These are phyloP conservation scores for Cyrtodaria siliqua DNA, from an alignment of 2,888 invertebrate species.

Conservation along the genomic window DNA sequence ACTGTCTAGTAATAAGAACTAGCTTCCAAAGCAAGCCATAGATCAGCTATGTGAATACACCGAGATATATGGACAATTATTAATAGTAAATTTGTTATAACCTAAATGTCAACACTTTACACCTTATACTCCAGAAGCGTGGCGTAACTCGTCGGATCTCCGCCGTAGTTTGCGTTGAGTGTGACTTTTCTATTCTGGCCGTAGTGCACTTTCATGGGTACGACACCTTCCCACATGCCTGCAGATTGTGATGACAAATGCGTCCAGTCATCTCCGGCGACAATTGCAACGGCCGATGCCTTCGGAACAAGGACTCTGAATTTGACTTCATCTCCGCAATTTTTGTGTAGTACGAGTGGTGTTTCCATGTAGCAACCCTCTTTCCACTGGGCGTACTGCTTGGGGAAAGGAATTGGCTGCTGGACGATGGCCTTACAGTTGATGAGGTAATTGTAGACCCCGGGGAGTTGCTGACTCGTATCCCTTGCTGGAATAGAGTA, in stretches of 20 bases:
- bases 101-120: slow-evolving; percentile 36
- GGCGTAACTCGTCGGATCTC: slow-evolving; percentile 83
- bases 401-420: slow-evolving; percentile 82
- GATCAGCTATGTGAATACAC: neutral
- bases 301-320: slow-evolving; percentile 83
- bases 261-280: slow-evolving; percentile 84
- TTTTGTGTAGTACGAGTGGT: slow-evolving; percentile 78
- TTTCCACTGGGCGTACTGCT: slow-evolving; percentile 86
- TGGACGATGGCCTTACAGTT: slow-evolving; percentile 78
- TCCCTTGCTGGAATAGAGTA: slow-evolving; percentile 83
- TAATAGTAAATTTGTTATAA: slow-evolving; percentile 1
- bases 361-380: slow-evolving; percentile 85
- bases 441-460: slow-evolving; percentile 86
- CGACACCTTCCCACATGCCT: slow-evolving; percentile 82
- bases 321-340: slow-evolving; percentile 70
- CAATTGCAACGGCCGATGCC: slow-evolving; percentile 84
- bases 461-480: slow-evolving; percentile 84
- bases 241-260: slow-evolving; percentile 78
- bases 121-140: slow-evolving; percentile 84
- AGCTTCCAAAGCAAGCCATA: neutral
- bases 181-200: slow-evolving; percentile 80
- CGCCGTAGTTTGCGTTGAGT: slow-evolving; percentile 85
- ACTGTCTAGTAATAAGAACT: neutral
- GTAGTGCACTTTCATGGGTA: slow-evolving; percentile 78
- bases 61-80: too few relatives aligned